A percentile compares a stretch with the other conserved stretches of the same genome.
Conservation (phyloP, 2,113 vertebrate genomes). For the Galeopterus variegatus region DNA sequence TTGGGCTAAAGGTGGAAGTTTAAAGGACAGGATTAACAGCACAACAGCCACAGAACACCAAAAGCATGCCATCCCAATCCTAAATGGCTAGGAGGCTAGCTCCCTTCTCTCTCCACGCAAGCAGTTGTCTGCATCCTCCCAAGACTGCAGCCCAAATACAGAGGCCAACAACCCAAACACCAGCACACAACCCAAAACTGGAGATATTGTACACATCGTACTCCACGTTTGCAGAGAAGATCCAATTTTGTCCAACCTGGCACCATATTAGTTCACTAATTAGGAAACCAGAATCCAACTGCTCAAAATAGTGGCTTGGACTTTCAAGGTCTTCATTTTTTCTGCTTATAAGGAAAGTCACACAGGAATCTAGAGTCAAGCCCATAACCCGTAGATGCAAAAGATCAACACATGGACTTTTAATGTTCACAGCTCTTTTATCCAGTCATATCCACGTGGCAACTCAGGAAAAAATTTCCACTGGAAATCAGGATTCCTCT, state of each 20-base stretch:
- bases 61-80: neutral
- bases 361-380: neutral
- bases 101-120: neutral
- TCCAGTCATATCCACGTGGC: neutral
- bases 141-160: neutral
- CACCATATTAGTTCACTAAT: neutral
- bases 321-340: neutral
- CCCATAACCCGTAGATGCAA: neutral
- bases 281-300: neutral
- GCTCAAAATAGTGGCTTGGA: neutral
- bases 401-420: neutral
- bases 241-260: neutral
- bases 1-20: constrained; percentile 78
- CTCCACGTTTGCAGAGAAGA: neutral
- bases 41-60: neutral
- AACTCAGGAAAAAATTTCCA: neutral
- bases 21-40: constrained; percentile 63
- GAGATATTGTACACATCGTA: too few relatives aligned
- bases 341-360: neutral
- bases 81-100: neutral
- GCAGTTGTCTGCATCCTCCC: neutral
- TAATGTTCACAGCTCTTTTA: neutral
- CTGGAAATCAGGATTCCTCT: neutral
- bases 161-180: neutral
- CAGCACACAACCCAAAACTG: neutral